A percentile compares a stretch with the other conserved stretches of the same genome.
Evolutionary conservation across 2,888 invertebrate genomes (phyloP).

Genomic region (Galerucella pusilla): DNA sequence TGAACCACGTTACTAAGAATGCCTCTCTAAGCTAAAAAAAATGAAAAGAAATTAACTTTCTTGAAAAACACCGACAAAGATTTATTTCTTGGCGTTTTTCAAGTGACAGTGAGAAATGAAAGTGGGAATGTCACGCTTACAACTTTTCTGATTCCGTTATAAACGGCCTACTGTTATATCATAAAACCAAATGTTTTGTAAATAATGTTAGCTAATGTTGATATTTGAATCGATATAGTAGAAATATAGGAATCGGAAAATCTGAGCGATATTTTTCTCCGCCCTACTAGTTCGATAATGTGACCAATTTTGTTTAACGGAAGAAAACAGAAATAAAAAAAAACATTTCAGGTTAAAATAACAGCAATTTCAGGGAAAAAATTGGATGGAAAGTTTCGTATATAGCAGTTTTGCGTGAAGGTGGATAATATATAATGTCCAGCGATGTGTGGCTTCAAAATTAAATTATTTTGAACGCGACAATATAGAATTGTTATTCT

Average conservation of each 20-base stretch:
- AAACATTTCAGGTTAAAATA: too few relatives aligned
- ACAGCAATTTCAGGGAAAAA: too few relatives aligned
- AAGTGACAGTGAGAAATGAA: conserved; percentile 30
- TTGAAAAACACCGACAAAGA: conserved; percentile 13
- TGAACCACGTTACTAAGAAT: too few relatives aligned
- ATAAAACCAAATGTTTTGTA: conserved; percentile 4
- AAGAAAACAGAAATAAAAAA: neutral
- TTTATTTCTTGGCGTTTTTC: conserved; percentile 24
- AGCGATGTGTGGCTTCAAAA: too few relatives aligned
- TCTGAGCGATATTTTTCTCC: neutral
- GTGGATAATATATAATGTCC: too few relatives aligned
- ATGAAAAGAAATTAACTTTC: neutral
- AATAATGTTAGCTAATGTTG: neutral
- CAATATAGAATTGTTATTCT: too few relatives aligned
- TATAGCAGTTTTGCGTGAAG: too few relatives aligned
- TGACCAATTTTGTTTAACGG: neutral
- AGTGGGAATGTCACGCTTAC: conserved; percentile 22
- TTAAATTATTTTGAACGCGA: too few relatives aligned
- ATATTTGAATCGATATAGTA: neutral
- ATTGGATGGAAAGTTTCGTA: too few relatives aligned
- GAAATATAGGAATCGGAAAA: neutral
- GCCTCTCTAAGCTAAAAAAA: neutral
- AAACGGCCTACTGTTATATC: conserved; percentile 20
- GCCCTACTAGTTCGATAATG: neutral
- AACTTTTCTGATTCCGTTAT: conserved; percentile 22